Percentiles rank a stretch among this genome's conserved stretches.
These are phyloP conservation scores for Yponomeuta plumbellus DNA, from an alignment of 2,888 invertebrate species.

Conservation along the genomic window DNA sequence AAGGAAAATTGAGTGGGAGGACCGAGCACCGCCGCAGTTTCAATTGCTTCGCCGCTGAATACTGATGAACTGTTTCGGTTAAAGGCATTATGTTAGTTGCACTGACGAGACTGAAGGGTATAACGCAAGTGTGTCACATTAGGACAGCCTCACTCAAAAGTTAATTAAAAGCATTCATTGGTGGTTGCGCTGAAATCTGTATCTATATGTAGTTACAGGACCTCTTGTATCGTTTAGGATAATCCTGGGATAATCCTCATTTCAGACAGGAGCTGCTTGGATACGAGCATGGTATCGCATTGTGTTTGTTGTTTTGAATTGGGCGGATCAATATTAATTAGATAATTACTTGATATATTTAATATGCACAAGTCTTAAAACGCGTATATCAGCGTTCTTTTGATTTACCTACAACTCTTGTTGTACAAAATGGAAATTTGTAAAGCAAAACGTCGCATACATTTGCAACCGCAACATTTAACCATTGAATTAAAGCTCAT, in stretches of 20 bases:
- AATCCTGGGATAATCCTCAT: conserved; percentile 7
- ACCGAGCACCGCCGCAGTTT: conserved; percentile 68
- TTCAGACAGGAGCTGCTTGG: not conserved
- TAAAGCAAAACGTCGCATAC: conserved; percentile 23
- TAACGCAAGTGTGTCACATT: not conserved
- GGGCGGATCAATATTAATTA: too few species aligned
- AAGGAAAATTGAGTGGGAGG: conserved; percentile 73
- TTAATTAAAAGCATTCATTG: too few species aligned
- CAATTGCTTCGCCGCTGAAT: conserved; percentile 72
- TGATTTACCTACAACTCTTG: too few species aligned
- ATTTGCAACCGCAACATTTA: conserved; percentile 16
- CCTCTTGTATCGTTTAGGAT: not conserved
- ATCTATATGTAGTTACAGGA: not conserved
- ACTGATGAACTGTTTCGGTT: conserved; percentile 69
- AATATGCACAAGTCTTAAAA: too few species aligned
- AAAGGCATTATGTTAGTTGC: conserved; percentile 56
- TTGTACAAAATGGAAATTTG: too few species aligned
- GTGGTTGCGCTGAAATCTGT: too few species aligned
- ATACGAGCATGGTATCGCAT: too few species aligned
- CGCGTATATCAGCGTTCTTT: too few species aligned
- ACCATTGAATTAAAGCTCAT: conserved; percentile 21
- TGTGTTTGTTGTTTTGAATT: too few species aligned
- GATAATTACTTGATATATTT: too few species aligned
- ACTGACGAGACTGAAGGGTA: conserved; percentile 32
- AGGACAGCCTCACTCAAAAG: not conserved